Evolutionary conservation across 2,888 invertebrate genomes (phyloP), one percentile per base, ranked within the genome.

Genomic region (Thyatira batis): DNA sequence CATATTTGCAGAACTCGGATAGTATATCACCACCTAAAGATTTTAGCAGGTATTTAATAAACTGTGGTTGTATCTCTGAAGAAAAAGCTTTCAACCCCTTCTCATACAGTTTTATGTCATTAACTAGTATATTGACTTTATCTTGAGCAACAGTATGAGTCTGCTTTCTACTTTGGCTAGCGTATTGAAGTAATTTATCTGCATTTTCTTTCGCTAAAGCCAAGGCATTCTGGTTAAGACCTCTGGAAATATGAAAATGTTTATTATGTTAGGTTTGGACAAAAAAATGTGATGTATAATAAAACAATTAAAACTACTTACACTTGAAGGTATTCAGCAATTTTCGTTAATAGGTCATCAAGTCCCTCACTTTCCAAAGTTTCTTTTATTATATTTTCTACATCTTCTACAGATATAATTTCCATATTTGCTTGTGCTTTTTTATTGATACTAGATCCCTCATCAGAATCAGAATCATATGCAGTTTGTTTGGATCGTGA

Each of bases 1-100:
- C 93, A 83, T 97, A 96, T 69, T 94, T 94, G 59, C 97, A 94
- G 51, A 98, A 93, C 71, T 96, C 95, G 55, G 95, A 95, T 13
- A 95, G 93, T 54, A 97, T 94, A 74, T 98, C 98, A 25, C 95
- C 94, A 46, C 97, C 97, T 46, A 97, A 87, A 0, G 97, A 95
- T 85, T 97, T 97, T 27, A 98, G 84, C 45, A 98, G 89, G 87
- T 98, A 97, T 82, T 97, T 97, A 0, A 94, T 92, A 63, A 98
- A 90, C 58, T 95, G 94, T 0, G 87, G 61, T 82, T 97, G 97
- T 21, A 94, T 92, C 57, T 94, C 94, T 48, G 85, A 74, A 0
- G 95, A 90, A 13, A 96, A 91, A 53, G 85, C 79, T 64, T 94
- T 95, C 2, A 96, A 87, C 0, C 97, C 97, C 78, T 96, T 97